Evolutionary conservation across 2,797 vertebrate species (phyloP), one percentile per base, ranked within the genome.

Genomic region (Molossus molossus): DNA sequence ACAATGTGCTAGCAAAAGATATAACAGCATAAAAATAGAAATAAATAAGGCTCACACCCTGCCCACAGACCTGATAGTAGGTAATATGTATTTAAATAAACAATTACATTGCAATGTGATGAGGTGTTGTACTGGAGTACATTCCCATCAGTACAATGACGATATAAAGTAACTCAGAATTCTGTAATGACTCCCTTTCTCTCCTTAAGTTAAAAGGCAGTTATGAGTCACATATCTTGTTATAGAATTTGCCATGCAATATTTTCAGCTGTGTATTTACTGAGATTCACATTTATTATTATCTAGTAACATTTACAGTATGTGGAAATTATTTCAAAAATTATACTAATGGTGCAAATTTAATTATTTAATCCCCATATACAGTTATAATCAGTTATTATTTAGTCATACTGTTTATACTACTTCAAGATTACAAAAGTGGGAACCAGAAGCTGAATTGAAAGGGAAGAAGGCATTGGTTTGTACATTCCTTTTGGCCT

Each of bases 71-170:
- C 18, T 70, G 15, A 83, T 7, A 45, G 29, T 5, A 94, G 9
- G 50, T 29, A 77, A 29, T 69, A 77, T 48, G 9, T 85, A 62
- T 70, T 77, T 95, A 95, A 94, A 76, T 83, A 82, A 87, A 87
- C 33, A 86, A 64, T 57, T 75, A 64, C 12, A 40, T 37, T 80
- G 14, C 12, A 69, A 7, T 60, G 5, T 67, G 21, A 55, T 37
- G 50, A 90, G 12, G 17, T 72, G 11, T 1, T 37, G n/a, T 37
- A 40, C 21, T 82, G 58, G 9, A 83, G 2, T 45, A 1, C 20
- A 50, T 62, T 87, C 27, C 23, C 23, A 23, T 64, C 0, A 7
- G 18, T 64, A 33, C 4, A 69, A 27, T 10, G 14, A 37, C 21
- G 8, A 60, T 17, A 91, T n/a, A 83, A 80, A 79, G 15, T 11